These are phyloP conservation scores for Amphipoea oculea DNA, from an alignment of 2,888 invertebrate genomes.

Conservation along the genomic window DNA sequence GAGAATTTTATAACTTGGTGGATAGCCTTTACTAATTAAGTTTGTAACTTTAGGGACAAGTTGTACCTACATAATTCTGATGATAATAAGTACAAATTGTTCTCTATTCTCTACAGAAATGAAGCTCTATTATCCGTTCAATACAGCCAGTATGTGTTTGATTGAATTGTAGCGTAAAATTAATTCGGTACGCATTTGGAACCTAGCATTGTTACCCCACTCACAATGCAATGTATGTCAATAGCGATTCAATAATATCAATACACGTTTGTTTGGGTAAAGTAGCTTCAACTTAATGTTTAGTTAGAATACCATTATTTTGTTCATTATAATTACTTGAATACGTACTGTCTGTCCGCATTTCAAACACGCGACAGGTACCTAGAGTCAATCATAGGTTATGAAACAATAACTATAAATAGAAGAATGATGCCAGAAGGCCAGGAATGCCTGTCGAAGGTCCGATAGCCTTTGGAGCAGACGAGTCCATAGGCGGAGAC, in stretches of 20 bases:
- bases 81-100: neutral
- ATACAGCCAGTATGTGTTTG: constrained; percentile 11
- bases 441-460: neutral
- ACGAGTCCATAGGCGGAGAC: neutral
- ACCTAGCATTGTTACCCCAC: constrained; percentile 57
- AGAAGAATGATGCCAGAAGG: neutral
- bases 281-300: constrained; percentile 39
- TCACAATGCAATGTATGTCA: constrained; percentile 52
- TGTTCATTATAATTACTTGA: constrained; percentile 10
- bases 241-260: constrained; percentile 48
- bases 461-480: neutral
- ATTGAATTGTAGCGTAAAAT: constrained; percentile 53
- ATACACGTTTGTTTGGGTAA: constrained; percentile 46
- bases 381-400: too few relatives aligned
- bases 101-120: constrained; percentile 4
- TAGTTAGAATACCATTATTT: constrained; percentile 35
- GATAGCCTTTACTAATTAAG: neutral
- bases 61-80: neutral
- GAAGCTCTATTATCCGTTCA: constrained; percentile 13
- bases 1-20: constrained; percentile 6
- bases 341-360: neutral
- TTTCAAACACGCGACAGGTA: constrained; percentile 2
- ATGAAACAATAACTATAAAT: neutral
- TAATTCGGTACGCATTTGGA: constrained; percentile 42
- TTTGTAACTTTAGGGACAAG: neutral